Percentiles rank a stretch among this genome's conserved stretches.
Conservation (phyloP, 1,140 invertebrate species). For the Epicauta chinensis region DNA sequence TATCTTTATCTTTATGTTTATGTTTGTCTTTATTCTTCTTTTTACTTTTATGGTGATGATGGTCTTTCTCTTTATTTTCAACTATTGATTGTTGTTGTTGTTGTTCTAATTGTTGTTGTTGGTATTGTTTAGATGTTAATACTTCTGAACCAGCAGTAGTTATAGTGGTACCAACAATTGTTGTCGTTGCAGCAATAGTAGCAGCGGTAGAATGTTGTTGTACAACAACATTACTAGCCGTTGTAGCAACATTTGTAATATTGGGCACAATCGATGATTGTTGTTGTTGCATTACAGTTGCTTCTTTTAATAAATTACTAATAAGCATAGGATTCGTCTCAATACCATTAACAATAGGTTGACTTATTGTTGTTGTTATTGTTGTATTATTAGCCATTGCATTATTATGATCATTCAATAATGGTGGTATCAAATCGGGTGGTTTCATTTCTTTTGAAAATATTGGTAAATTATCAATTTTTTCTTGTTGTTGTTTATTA, state of each 20-base stretch:
- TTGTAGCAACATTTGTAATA: no score
- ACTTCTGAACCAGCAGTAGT: neutral
- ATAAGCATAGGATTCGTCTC: slow-evolving; percentile 39
- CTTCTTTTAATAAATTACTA: slow-evolving; percentile 39
- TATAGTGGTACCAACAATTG: slow-evolving; percentile 3
- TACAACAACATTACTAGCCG: no score
- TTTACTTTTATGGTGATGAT: slow-evolving; percentile 50
- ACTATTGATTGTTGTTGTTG: neutral
- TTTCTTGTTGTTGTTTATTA: slow-evolving; percentile 8
- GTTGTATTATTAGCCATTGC: slow-evolving; percentile 1
- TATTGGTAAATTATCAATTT: slow-evolving; percentile 1
- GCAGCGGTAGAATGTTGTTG: no score
- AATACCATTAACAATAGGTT: slow-evolving; percentile 35
- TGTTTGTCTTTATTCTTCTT: slow-evolving; percentile 62
- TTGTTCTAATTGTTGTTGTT: neutral
- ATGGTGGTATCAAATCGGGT: slow-evolving; percentile 39
- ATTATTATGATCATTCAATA: slow-evolving; percentile 28
- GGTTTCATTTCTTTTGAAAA: slow-evolving; percentile 39
- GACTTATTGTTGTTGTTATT: slow-evolving; percentile 1
- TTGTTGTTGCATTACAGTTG: slow-evolving; percentile 27
- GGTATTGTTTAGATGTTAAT: neutral
- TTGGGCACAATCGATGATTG: neutral
- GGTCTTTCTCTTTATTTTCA: slow-evolving; percentile 42
- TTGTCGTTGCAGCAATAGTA: neutral
- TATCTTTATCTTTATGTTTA: slow-evolving; percentile 60